Conservation (phyloP, 2,888 invertebrate genomes). For the Isotomurus palustris region DNA sequence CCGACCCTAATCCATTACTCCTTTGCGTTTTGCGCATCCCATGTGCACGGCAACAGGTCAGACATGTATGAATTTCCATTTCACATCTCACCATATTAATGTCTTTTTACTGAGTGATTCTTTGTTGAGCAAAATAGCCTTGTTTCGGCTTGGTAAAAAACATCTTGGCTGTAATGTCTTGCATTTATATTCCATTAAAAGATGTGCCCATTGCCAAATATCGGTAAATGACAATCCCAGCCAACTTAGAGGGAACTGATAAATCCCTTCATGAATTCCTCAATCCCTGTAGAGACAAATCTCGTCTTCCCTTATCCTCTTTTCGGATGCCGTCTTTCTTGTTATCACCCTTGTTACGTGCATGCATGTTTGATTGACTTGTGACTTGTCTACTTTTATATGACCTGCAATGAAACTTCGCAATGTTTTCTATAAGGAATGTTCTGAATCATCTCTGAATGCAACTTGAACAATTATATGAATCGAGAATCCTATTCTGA, state of each 20-base stretch:
- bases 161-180: conserved; percentile 17
- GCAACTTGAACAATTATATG: no score
- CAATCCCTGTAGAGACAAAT: background rate
- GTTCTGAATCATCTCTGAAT: no score
- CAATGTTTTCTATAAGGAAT: no score
- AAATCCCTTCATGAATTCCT: background rate
- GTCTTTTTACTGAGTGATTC: conserved; percentile 14
- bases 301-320: background rate
- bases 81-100: conserved; percentile 38
- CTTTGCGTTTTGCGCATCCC: conserved; percentile 98
- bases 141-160: conserved; percentile 9
- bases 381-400: no score
- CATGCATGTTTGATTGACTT: no score
- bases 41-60: conserved; percentile 98
- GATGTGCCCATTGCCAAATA: conserved; percentile 41
- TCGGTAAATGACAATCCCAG: background rate
- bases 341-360: no score
- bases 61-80: conserved; percentile 48
- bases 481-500: no score
- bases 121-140: conserved; percentile 10
- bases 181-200: conserved; percentile 15
- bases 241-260: background rate
- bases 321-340: conserved; percentile 12
- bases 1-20: conserved; percentile 98
- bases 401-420: no score